Base-by-base conservation (phyloP, 2,113 vertebrate species). In the Phylloscopus whistleri region DNA sequence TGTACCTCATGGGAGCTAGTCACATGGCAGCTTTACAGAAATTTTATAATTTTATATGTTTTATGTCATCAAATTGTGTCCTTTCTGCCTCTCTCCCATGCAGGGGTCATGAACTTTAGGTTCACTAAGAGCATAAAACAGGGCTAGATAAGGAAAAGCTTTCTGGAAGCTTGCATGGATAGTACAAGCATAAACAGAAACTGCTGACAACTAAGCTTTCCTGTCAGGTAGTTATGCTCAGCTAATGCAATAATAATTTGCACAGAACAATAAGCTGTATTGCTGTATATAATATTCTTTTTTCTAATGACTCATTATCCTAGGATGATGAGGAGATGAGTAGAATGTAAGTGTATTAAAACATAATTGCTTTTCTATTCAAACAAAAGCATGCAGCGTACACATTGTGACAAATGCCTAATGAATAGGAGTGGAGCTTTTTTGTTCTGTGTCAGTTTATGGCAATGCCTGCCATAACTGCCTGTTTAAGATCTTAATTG, bases 321-420 rank as follows among this genome's bases (percentile, higher is more conserved):
- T 52, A 52, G 88, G 70, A 88, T 39, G 88, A 96, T 89, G 90
- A 93, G 83, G 75, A 95, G 92, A 96, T 91, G 94, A 96, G 92
- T 53, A 70, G 92, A 94, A 79, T 84, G 63, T 95, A 82, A 96
- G 66, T 91, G 84, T 94, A 93, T 97, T 96, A 94, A 96, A 97
- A 82, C 85, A 78, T 94, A 94, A 97, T 96, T 95, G 95, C 78
- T 96, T 97, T 94, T 95, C 96, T 96, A 26, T 77, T 97, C 90
- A 95, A 89, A 96, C 70, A 89, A 94, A 95, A 93, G 74, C 86
- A 35, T 28, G 52, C 27, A 66, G 16, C 0, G 0, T 87, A 49
- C 49, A 75, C 23, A 20, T 84, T 89, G 60, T 96, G 89, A 93
- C 95, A 91, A 95, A 92, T 67, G 74, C 63, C 91, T 93, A 56